Conservation (phyloP, 2,888 invertebrate genomes). For the Hydrotaea diabolus region DNA sequence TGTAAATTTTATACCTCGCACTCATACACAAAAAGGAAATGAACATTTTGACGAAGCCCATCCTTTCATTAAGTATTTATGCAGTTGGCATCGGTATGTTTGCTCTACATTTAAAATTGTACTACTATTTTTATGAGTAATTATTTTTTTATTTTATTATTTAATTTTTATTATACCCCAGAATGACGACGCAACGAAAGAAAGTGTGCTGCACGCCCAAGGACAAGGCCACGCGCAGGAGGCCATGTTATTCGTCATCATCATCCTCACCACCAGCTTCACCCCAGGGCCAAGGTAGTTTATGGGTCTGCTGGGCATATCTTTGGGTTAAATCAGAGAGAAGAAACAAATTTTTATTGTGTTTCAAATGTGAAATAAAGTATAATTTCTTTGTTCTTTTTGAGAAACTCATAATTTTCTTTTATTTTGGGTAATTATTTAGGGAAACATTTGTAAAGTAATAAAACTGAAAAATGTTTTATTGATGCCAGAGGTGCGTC, state of each 20-base stretch:
- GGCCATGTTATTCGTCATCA: constrained; percentile 35
- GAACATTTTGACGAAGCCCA: neutral
- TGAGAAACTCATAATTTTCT: constrained; percentile 51
- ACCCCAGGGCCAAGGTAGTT: neutral
- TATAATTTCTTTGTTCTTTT: constrained; percentile 9
- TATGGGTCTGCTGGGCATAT: neutral
- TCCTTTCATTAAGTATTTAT: neutral
- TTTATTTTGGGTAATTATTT: constrained; percentile 58
- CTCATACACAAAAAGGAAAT: too few relatives aligned
- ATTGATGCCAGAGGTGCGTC: constrained; percentile 35
- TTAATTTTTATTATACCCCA: constrained; percentile 48
- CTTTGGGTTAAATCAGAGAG: constrained; percentile 45
- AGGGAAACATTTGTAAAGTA: constrained; percentile 60
- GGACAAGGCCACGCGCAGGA: constrained; percentile 53
- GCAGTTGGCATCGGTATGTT: constrained; percentile 47
- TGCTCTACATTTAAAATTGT: constrained; percentile 77
- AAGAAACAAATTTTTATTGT: constrained; percentile 19
- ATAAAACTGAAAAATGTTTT: constrained; percentile 57
- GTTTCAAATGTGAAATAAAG: constrained; percentile 31
- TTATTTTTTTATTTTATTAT: constrained; percentile 58
- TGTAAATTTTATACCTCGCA: too few relatives aligned
- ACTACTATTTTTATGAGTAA: constrained; percentile 72
- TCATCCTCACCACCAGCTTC: neutral
- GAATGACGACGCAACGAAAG: constrained; percentile 2
- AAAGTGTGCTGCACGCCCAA: constrained; percentile 14